Base-by-base conservation (phyloP, 2,113 vertebrate species). In the Pelusios castaneus region DNA sequence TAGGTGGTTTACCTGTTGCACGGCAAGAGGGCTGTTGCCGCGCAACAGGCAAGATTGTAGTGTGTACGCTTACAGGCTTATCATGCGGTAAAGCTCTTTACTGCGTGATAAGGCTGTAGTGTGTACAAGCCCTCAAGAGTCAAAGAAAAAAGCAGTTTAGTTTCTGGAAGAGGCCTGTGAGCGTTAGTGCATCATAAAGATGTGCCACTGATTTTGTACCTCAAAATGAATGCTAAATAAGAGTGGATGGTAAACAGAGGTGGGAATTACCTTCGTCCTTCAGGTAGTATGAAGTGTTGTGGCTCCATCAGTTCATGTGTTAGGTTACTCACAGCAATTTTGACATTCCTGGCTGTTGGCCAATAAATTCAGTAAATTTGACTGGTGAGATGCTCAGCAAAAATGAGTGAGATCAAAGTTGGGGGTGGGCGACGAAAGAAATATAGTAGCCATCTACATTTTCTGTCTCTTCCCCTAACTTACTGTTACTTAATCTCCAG, bases 151-250 rank as follows among this genome's bases (percentile, higher is more conserved):
- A 1, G 2, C 7, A 51, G 9, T 16, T 79, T 11, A 8, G 12
- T 34, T 38, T 87, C 24, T 19, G 52, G 47, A 60, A 56, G 31
- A 83, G 45, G 38, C 19, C 1, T 14, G 55, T 43, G 49, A 51
- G 25, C 29, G 27, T 77, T 93, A 67, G n/a, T 56, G 12, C 80
- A 10, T 94, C 54, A 29, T 77, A 70, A 90, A 79, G 67, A 51
- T 91, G 51, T 73, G 45, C 0, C 3, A 60, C 89, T 93, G 79
- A 92, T 90, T 96, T 93, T 88, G 75, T 84, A 2, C 55, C 84
- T 95, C 19, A 4, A 51, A 97, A 88, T 95, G 91, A 88, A 84
- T 96, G 79, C 67, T 49, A 89, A 78, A 87, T 67, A 73, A 47
- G 34, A 49, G 51, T 22, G 60, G 86, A 22, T 60, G 70, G 87